phyloP scores from a whole-genome alignment of 2,797 vertebrate genomes.

The Sardinella longiceps region DNA sequence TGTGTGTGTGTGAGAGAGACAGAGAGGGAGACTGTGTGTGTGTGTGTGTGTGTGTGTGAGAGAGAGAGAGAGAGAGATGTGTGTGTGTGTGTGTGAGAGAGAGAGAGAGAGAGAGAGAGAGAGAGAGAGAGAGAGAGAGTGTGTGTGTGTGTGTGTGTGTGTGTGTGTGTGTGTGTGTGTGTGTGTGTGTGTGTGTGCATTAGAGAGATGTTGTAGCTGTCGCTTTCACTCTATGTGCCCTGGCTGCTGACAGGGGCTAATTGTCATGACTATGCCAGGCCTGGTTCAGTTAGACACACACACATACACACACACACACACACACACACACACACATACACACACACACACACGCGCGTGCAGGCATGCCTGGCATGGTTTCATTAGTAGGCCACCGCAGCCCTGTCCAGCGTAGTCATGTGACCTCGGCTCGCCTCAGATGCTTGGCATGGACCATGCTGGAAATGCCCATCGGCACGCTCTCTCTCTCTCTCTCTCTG shows the following conservation, averaged over 20 bases:
- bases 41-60: too few relatives aligned
- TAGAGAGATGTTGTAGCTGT: not conserved
- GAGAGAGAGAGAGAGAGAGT: not conserved
- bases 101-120: not conserved
- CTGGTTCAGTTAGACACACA: too few relatives aligned
- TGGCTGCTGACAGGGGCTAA: slow-evolving; percentile 4
- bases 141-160: not conserved
- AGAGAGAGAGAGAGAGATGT: not conserved
- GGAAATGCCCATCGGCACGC: not conserved
- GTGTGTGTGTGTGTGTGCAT: not conserved
- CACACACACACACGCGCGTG: too few relatives aligned
- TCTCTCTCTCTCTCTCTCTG: too few relatives aligned
- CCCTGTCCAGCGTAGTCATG: not conserved
- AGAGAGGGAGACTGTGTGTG: too few relatives aligned
- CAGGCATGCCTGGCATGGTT: slow-evolving; percentile 16
- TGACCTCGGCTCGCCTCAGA: slow-evolving; percentile 33
- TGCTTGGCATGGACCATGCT: slow-evolving; percentile 26
- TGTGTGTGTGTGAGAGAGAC: too few relatives aligned
- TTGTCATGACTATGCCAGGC: slow-evolving; percentile 23
- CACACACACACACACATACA: too few relatives aligned
- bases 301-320: too few relatives aligned
- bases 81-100: not conserved
- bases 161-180: not conserved
- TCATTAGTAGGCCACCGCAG: slow-evolving; percentile 24
- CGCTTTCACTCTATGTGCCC: not conserved